A percentile compares a stretch with the other conserved stretches of the same genome.
Conservation (phyloP, 2,113 vertebrate genomes). For the Calyptomena viridis region DNA sequence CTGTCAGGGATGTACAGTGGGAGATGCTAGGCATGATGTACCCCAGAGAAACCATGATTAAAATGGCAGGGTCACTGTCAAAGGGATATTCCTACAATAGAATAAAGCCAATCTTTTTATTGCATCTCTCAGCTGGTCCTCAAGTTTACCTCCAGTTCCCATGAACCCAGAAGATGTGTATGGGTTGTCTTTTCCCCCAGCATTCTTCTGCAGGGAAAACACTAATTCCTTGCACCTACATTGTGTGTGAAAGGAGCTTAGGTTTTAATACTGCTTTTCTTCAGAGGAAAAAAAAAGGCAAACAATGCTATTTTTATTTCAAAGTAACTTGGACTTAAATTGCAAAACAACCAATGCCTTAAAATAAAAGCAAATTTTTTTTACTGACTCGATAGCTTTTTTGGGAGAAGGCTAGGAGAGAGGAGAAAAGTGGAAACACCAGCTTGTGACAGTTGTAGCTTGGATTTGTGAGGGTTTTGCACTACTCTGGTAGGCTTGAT, state of each 20-base stretch:
- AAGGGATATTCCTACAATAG: conserved; percentile 37
- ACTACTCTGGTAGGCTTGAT: background rate
- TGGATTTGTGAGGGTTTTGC: background rate
- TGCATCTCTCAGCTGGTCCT: background rate
- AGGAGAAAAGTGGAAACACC: background rate
- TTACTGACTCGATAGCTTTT: background rate
- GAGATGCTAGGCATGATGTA: conserved; percentile 44
- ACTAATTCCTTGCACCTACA: background rate
- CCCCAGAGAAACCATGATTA: conserved; percentile 13
- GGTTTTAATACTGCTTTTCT: background rate
- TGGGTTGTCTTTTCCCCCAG: background rate
- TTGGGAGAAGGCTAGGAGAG: background rate
- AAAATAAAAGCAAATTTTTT: background rate
- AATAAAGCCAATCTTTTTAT: conserved; percentile 3
- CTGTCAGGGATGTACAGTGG: conserved; percentile 55
- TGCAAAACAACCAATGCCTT: background rate
- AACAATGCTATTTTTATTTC: background rate
- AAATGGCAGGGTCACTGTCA: conserved; percentile 30
- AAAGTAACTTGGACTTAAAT: background rate
- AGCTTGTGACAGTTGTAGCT: background rate
- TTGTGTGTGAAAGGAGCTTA: background rate
- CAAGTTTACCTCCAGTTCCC: background rate
- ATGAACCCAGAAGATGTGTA: background rate
- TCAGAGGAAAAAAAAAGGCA: background rate
- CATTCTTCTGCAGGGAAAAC: background rate